Evolutionary conservation across 2,888 invertebrate species (phyloP).

Genomic region (Rhorus exstirpatorius): DNA sequence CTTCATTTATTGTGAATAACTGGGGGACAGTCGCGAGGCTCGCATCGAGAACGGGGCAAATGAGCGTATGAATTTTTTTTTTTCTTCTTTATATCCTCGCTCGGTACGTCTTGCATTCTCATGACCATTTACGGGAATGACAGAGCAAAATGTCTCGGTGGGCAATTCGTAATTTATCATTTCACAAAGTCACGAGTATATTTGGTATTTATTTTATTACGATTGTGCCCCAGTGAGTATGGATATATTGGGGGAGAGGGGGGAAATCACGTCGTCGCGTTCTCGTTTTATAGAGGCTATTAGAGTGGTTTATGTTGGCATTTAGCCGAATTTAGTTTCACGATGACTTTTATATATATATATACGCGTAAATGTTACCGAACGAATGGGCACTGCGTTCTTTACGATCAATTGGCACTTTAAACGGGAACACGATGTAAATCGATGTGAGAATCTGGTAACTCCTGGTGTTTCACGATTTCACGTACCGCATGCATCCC

Average conservation of each 20-base stretch:
- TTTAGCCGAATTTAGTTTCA: constrained; percentile 58
- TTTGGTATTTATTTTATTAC: constrained; percentile 41
- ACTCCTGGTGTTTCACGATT: constrained; percentile 2
- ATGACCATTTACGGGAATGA: constrained; percentile 49
- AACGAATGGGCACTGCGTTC: constrained; percentile 43
- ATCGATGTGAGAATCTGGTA: constrained; percentile 42
- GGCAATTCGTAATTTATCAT: constrained; percentile 54
- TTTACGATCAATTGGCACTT: constrained; percentile 47
- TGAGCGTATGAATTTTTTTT: constrained; percentile 44
- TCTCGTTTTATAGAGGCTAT: constrained; percentile 51
- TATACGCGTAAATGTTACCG: constrained; percentile 13
- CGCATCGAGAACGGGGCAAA: constrained; percentile 19
- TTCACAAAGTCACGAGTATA: constrained; percentile 33
- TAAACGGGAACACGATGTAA: constrained; percentile 35
- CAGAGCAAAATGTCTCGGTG: constrained; percentile 29
- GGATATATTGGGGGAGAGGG: neutral
- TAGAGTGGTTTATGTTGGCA: constrained; percentile 64
- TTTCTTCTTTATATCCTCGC: neutral
- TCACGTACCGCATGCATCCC: neutral
- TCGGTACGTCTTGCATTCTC: constrained; percentile 35
- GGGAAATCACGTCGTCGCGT: neutral
- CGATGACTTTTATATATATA: constrained; percentile 15
- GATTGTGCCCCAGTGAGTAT: neutral
- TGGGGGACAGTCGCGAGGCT: constrained; percentile 5
- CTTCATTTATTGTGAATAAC: constrained; percentile 52